Evolutionary conservation across 2,113 vertebrate genomes (phyloP), one percentile per base, ranked within the genome.

Genomic region (Protobothrops mucrosquamatus): DNA sequence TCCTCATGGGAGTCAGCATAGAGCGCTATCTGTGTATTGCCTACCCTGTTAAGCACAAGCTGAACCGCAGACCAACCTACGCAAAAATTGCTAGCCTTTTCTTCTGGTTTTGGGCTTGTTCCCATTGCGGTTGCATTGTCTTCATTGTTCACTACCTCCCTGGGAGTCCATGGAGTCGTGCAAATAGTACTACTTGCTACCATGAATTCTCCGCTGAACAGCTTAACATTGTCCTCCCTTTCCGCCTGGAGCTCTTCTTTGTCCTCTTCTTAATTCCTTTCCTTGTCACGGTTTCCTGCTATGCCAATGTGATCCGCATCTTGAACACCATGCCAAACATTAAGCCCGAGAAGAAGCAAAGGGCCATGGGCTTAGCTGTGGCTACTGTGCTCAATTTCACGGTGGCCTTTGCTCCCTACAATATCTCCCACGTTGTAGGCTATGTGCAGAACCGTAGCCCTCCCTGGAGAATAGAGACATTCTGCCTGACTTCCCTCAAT

Each of bases 1-100:
- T 98, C 93, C 97, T 99, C 94, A 98, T 98, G 0, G 98, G 98
- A 0, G 97, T 99, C 87, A 98, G 99, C 51, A 95, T 99, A 0
- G 98, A 99, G 93, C 98, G 99, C 43, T 99, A 98, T 85, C 97
- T 99, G 6, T 98, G 98, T 0, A 98, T 99, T 54, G 98, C 98
- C 1, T 98, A 97, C 92, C 98, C 99, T 0, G 98, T 99, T 95
- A 97, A 97, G 93, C 98, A 99, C 96, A 97, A 97, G 51, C 92
- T 99, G n/a, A 97, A 97, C 87, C 97, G 98, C 0, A 94, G 97
- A 57, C 98, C 99, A 0, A 0, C 95, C 7, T 98, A 98, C 0
- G 98, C 98, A 0, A 94, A 98, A 0, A 91, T 97, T 0, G 98
- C 98, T 8, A 98, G 98, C 87, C 26, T 98, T 93, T 95, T 98